phyloP scores from a whole-genome alignment of 2,113 vertebrate genomes.

The Bubo scandiacus region DNA sequence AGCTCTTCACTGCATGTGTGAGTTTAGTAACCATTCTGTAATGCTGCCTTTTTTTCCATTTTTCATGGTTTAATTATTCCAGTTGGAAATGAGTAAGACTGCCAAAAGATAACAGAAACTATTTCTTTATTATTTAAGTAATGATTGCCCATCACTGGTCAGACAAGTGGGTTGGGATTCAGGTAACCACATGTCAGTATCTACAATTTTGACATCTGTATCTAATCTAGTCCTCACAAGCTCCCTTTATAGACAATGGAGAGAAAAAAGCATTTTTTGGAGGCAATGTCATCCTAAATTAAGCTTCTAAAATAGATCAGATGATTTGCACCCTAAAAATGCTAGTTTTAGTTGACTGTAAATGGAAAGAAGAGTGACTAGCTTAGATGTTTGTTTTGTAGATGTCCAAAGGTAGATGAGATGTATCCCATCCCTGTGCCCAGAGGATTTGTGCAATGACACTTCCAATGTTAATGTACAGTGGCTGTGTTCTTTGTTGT shows the following conservation, averaged over 20 bases:
- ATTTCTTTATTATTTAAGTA: constrained; percentile 1
- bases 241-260: neutral
- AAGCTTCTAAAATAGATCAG: neutral
- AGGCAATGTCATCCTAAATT: neutral
- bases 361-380: neutral
- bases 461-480: neutral
- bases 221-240: neutral
- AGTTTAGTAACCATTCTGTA: neutral
- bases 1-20: neutral
- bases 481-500: neutral
- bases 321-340: neutral
- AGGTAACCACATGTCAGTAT: neutral
- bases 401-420: neutral
- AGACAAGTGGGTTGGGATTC: neutral
- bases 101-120: neutral
- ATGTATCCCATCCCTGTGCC: neutral
- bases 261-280: neutral
- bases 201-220: neutral
- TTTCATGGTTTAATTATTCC: neutral
- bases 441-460: neutral
- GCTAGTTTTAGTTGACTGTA: neutral
- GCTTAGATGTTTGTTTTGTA: neutral
- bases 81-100: neutral
- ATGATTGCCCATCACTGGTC: neutral
- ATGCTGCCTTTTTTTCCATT: neutral